These are phyloP conservation scores for Xanthia icteritia DNA, from an alignment of 2,888 invertebrate genomes.

Conservation along the genomic window DNA sequence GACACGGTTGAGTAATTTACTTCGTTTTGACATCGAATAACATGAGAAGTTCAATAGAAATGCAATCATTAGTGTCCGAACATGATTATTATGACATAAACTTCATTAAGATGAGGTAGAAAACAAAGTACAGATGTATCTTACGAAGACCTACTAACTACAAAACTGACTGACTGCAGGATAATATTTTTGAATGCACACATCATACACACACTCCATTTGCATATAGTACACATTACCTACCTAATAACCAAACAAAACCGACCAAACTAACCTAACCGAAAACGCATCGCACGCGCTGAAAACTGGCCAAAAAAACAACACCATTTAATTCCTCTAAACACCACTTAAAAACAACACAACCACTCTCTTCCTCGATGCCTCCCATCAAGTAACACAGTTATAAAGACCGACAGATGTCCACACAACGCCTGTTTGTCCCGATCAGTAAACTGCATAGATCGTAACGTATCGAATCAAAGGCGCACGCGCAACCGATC, in stretches of 20 bases:
- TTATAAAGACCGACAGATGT: conserved; percentile 65
- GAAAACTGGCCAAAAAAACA: not conserved
- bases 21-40: conserved; percentile 25
- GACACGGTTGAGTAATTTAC: conserved; percentile 61
- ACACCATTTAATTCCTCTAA: not conserved
- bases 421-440: conserved; percentile 67
- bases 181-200: not conserved
- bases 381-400: conserved; percentile 53
- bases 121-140: not conserved
- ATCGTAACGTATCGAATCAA: conserved; percentile 68
- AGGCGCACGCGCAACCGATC: conserved; percentile 64
- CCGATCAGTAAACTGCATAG: conserved; percentile 64
- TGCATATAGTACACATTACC: not conserved
- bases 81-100: not conserved
- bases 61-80: not conserved
- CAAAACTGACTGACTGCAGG: not conserved
- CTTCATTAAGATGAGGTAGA: not conserved
- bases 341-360: conserved; percentile 32
- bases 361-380: conserved; percentile 27
- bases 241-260: not conserved
- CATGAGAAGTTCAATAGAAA: conserved; percentile 7
- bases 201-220: too few relatives aligned
- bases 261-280: too few relatives aligned
- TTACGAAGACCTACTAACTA: too few relatives aligned
- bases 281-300: not conserved